phyloP scores from a whole-genome alignment of 2,797 vertebrate genomes.

The Serranus cabrilla region DNA sequence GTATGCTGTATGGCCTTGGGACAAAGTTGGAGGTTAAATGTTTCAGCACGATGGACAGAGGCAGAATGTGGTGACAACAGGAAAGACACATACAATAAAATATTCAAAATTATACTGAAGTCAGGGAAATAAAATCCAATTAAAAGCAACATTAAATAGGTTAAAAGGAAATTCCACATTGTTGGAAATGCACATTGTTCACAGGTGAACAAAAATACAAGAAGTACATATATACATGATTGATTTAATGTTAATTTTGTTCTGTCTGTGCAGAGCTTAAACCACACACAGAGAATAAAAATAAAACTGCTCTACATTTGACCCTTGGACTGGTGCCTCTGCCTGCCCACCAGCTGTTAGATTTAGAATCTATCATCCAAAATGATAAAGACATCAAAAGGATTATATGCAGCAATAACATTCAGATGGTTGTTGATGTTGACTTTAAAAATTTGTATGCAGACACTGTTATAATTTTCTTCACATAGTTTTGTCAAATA shows the following conservation, averaged over 20 bases:
- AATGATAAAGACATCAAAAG: neutral
- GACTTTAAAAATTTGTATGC: neutral
- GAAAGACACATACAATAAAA: neutral
- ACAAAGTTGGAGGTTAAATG: neutral
- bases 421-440: neutral
- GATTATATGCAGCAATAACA: neutral
- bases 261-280: too few relatives aligned
- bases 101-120: neutral
- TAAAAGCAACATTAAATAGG: neutral
- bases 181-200: too few relatives aligned
- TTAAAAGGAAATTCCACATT: neutral
- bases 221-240: too few relatives aligned
- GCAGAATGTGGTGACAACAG: neutral
- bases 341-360: neutral
- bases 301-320: neutral
- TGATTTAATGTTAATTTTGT: too few relatives aligned
- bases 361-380: neutral
- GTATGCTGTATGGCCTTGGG: neutral
- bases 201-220: too few relatives aligned
- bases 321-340: neutral
- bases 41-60: slow-evolving; percentile 2
- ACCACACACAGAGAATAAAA: too few relatives aligned
- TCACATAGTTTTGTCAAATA: neutral
- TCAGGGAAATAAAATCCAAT: neutral
- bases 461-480: neutral